Evolutionary conservation across 2,797 vertebrate species (phyloP).

Genomic region (Alca torda): DNA sequence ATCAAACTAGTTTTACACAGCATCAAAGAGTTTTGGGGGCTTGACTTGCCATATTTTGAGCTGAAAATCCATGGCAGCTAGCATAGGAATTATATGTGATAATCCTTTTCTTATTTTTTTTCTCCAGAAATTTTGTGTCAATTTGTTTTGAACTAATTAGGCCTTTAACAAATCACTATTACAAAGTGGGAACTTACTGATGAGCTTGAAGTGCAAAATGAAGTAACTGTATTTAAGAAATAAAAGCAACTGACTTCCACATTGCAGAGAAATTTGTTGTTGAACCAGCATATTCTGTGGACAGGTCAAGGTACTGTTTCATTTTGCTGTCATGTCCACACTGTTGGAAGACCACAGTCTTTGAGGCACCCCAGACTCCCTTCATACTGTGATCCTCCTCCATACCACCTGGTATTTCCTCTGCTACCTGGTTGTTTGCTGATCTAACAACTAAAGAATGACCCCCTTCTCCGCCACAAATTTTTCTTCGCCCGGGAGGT

Average conservation of each 20-base stretch:
- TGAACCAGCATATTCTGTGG: background rate
- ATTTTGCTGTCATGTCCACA: background rate
- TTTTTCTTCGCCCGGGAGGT: background rate
- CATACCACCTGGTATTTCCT: background rate
- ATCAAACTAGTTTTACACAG: background rate
- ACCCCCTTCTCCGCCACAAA: background rate
- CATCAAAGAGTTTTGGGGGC: background rate
- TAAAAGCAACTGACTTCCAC: background rate
- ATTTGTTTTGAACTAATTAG: background rate
- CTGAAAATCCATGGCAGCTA: background rate
- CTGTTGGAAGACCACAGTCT: background rate
- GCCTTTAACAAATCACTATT: background rate
- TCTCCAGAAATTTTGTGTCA: background rate
- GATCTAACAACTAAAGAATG: background rate
- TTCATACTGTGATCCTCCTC: background rate
- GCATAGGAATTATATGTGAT: background rate
- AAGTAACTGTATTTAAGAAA: background rate
- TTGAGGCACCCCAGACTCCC: background rate
- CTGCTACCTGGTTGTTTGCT: fast-evolving
- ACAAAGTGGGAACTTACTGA: background rate
- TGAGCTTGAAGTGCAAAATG: background rate
- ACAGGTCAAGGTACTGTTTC: background rate
- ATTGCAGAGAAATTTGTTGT: background rate
- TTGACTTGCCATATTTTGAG: background rate
- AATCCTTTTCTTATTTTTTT: background rate